Base-by-base conservation (phyloP, 1,140 invertebrate genomes). In the Hycleus phaleratus region DNA sequence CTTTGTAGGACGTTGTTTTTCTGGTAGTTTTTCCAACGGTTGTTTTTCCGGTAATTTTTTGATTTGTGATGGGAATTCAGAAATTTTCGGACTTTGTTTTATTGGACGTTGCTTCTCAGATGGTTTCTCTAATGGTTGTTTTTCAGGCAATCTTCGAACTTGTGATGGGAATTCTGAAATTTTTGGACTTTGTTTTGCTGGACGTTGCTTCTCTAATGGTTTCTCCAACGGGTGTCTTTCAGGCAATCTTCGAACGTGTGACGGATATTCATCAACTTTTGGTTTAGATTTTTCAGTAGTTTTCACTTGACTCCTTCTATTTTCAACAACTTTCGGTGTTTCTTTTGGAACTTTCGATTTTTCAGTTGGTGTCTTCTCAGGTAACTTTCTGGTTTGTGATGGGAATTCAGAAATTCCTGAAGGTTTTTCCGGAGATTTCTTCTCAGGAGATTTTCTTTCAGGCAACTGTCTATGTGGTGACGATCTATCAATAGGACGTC, bases 51-150 rank as follows among this genome's bases (percentile, higher is more conserved):
- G 55, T n/a, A 26, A 48, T 44, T 56, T 65, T 58, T 56, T 43
- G 8, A 57, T 56, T 58, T 65, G 63, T 10, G 60, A 52, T 8
- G 65, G 62, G 56, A 62, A 64, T 46, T 65, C 60, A 12, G 9
- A n/a, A 45, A 50, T 54, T 47, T 25, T 53, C 42, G 56, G 53
- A 49, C 10, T 49, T n/a, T 54, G 26, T 46, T 58, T 64, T 26
- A 39, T 44, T 10, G 62, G 48, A 7, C 26, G 46, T 51, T 40
- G 46, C 52, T 59, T 60, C 8, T 54, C 55, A 0, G 46, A 9
- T 26, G 39, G 49, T 43, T 53, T 46, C 48, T 46, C 43, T n/a
- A 39, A 10, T n/a, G 52, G 39, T 44, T 44, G 24, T 46, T 38
- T 58, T 43, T 51, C 48, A 6, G 56, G 47, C 4, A 9, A 9